These are phyloP conservation scores for Hoplodrina blanda DNA, from an alignment of 2,888 invertebrate genomes.

Conservation along the genomic window DNA sequence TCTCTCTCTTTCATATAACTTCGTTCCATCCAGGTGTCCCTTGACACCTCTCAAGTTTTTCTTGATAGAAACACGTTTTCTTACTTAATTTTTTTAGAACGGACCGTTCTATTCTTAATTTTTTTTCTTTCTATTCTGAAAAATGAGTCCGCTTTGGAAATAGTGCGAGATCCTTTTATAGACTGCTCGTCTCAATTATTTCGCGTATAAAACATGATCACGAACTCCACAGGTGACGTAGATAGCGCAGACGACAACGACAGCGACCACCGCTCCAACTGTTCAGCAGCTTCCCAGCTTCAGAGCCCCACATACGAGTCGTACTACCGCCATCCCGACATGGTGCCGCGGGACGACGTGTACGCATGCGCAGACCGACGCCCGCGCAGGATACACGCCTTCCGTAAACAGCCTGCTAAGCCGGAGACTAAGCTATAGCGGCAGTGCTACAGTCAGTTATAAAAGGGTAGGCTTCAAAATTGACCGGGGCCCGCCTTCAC, in stretches of 20 bases:
- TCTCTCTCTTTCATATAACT: too few species aligned
- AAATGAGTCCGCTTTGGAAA: too few species aligned
- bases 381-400: constrained; percentile 52
- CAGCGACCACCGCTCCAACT: constrained; percentile 86
- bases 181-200: too few species aligned
- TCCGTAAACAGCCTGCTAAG: constrained; percentile 82
- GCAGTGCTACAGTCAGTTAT: background rate
- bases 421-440: constrained; percentile 91
- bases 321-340: constrained; percentile 64
- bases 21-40: too few species aligned
- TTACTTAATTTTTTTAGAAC: too few species aligned
- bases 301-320: constrained; percentile 71
- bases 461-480: background rate
- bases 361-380: constrained; percentile 55
- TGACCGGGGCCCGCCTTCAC: too few species aligned
- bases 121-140: too few species aligned
- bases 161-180: too few species aligned
- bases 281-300: constrained; percentile 82
- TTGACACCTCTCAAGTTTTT: too few species aligned
- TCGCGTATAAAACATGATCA: background rate
- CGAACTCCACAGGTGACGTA: constrained; percentile 92
- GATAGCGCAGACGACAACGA: constrained; percentile 95
- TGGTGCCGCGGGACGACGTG: constrained; percentile 59
- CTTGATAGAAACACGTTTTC: too few species aligned
- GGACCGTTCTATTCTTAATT: too few species aligned